Base-by-base conservation (phyloP, 2,888 invertebrate genomes). In the Sclerodermus sp. region DNA sequence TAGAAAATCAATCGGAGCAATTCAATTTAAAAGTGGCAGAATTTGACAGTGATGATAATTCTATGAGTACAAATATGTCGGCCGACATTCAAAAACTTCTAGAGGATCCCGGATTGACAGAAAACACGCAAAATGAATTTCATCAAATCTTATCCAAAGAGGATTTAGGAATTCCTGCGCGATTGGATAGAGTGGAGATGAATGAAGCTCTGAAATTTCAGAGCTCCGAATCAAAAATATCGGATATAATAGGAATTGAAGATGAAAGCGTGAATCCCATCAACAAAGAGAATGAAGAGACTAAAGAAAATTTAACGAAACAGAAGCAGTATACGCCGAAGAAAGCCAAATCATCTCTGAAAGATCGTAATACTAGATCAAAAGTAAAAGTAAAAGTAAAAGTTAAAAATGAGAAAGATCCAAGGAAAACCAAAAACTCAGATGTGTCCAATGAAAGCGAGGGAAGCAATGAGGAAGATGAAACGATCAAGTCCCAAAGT, bases 21-120 rank as follows among this genome's bases (percentile, higher is more conserved):
- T 5, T 47, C 48, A 1, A 49, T 59, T 13, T 23, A 8, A 53
- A 34, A 34, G 4, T 44, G 3, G 45, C 53, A 0, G 70, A 65
- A 42, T 71, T 70, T 14, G 69, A 71, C 23, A 68, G 66, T 13
- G 69, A 71, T 42, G 71, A 73, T 5, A 68, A 64, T 51, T 66
- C 62, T 0, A 41, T 63, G 23, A 56, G 66, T 18, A 65, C 66
- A 0, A 61, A 66, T 41, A 64, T 68, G 60, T 62, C 68, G 5
- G 59, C 51, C 0, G 67, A 71, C 10, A 64, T 70, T 29, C 61
- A 64, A 34, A 69, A 70, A 15, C 54, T 66, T 9, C 53, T 72
- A 6, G 60, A 66, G 36, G 65, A 71, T 23, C 63, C 68, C 1
- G 67, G 70, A 38, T 51, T 64, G 34, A 61, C 51, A 1, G 47